Base-by-base conservation (phyloP, 1,140 invertebrate species). In the Pissodes strobi region DNA sequence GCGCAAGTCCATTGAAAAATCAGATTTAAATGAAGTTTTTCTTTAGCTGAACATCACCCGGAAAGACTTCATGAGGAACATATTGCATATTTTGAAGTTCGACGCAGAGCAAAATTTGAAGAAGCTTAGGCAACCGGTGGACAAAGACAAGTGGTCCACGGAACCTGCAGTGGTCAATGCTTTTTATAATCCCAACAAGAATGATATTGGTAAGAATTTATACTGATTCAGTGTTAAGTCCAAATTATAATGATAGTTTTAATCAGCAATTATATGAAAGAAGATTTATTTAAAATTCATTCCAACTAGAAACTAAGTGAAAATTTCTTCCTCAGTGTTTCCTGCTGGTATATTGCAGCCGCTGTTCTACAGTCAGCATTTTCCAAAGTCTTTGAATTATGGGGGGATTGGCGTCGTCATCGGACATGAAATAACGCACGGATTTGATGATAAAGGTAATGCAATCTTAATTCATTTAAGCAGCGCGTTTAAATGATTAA, bases 131-230 rank as follows among this genome's bases (percentile, higher is more conserved):
- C 84, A 89, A 71, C 88, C 89, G 0, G 90, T 92, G 0, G 88
- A 92, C 72, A 92, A 91, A 74, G 84, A 91, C 41, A 90, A 90
- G 73, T 96, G 94, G 94, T 89, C 90, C 9, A 94, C 92, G 0
- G 90, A 93, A 68, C 93, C 93, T 8, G 93, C 92, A 1, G 87
- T 94, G 3, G 92, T 96, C 10, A 97, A 97, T 80, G 94, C 94
- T 1, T 97, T 95, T 79, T 97, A 97, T 76, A 94, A 92, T 79
- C 92, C 94, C 0, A 95, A 95, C 73, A 85, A 86, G 77, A 87
- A 89, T 76, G 85, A 88, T 73, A 87, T 88, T 67, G 85, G 87
- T 88, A 76, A 75, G 8, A 13, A n/a, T n/a, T n/a, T n/a, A n/a
- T n/a, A n/a, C n/a, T 51, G n/a, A 17, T 51, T 51, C 9, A 34